phyloP scores from a whole-genome alignment of 2,113 vertebrate genomes.

The Lonchura striata region DNA sequence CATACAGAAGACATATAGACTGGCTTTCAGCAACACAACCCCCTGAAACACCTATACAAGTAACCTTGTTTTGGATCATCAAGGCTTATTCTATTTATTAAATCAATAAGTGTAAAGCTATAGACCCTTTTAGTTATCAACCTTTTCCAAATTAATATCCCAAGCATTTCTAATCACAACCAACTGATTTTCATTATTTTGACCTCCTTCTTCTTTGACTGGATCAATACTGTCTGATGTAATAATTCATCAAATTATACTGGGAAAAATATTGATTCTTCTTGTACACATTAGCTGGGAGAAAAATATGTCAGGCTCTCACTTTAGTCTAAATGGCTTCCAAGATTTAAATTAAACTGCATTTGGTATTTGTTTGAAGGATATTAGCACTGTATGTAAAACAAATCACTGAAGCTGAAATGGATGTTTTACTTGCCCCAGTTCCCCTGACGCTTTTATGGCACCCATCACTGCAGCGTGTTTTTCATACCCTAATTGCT shows the following conservation, averaged over 20 bases:
- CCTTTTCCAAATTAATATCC: conserved; percentile 67
- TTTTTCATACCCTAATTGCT: conserved; percentile 10
- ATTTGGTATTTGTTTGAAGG: background rate
- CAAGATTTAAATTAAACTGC: conserved; percentile 32
- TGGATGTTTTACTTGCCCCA: background rate
- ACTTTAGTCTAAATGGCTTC: conserved; percentile 8
- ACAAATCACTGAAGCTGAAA: conserved; percentile 32
- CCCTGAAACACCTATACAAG: background rate
- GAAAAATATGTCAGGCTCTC: background rate
- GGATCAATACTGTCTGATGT: conserved; percentile 63
- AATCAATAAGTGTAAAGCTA: conserved; percentile 12
- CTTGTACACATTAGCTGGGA: background rate
- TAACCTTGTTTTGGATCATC: conserved; percentile 32
- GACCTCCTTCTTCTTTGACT: conserved; percentile 31
- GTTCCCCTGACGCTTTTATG: background rate
- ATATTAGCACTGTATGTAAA: background rate
- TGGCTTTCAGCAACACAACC: background rate
- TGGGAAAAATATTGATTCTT: conserved; percentile 52
- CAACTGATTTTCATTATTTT: conserved; percentile 61
- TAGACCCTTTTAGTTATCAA: conserved; percentile 41
- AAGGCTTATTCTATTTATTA: conserved; percentile 15
- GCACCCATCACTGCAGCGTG: background rate
- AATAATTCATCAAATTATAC: conserved; percentile 32
- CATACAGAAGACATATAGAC: background rate
- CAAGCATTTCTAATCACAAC: conserved; percentile 29